Evolutionary conservation across 2,113 vertebrate genomes (phyloP).

Genomic region (Motacilla tschutschensis): DNA sequence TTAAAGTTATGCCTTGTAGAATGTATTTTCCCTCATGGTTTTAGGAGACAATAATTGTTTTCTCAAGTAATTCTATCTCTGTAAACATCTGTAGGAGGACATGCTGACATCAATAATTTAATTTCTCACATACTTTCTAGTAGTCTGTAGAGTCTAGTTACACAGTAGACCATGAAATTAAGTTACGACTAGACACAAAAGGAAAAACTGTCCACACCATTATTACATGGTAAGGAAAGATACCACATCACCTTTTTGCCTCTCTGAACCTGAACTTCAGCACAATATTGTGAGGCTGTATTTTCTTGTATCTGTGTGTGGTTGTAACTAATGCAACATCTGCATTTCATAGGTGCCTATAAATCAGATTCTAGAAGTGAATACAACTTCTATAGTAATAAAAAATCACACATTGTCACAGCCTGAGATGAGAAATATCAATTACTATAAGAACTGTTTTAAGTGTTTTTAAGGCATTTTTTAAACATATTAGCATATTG

Average conservation of each 20-base stretch:
- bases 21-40: background rate
- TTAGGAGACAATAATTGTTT: background rate
- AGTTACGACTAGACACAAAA: background rate
- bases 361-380: background rate
- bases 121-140: background rate
- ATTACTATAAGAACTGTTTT: background rate
- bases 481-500: background rate
- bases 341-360: background rate
- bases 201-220: background rate
- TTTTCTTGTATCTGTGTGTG: background rate
- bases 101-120: background rate
- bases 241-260: background rate
- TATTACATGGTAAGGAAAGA: background rate
- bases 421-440: background rate
- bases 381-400: background rate
- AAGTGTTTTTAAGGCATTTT: background rate
- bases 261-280: background rate
- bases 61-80: background rate
- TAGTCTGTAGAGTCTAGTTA: background rate
- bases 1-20: background rate
- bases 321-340: background rate
- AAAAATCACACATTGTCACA: background rate
- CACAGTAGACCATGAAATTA: conserved; percentile 33
- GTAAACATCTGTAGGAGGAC: background rate
- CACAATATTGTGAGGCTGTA: background rate